These are phyloP conservation scores for Brotula barbata DNA, from an alignment of 2,797 vertebrate species.

Conservation along the genomic window DNA sequence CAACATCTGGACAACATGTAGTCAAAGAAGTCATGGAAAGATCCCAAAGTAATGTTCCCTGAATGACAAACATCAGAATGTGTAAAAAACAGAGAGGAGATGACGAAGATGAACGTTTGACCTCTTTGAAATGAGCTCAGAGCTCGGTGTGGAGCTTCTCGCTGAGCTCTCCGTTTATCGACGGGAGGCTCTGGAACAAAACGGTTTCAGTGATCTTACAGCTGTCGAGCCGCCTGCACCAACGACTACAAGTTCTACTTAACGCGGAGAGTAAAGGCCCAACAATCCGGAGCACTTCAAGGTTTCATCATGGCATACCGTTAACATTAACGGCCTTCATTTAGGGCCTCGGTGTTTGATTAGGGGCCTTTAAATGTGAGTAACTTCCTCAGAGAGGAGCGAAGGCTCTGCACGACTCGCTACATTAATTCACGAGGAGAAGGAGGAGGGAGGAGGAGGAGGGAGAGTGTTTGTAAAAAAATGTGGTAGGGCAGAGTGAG, in stretches of 20 bases:
- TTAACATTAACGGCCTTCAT: conserved; percentile 69
- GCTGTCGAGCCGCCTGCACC: not conserved
- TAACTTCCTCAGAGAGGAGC: conserved; percentile 33
- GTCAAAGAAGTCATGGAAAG: too few species aligned
- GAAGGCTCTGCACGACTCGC: conserved; percentile 10
- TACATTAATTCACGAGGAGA: conserved; percentile 58
- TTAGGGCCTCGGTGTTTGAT: conserved; percentile 70
- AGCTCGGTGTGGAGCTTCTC: too few species aligned
- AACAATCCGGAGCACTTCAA: conserved; percentile 56
- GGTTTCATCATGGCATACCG: conserved; percentile 65
- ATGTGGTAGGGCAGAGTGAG: conserved; percentile 33
- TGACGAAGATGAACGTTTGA: too few species aligned
- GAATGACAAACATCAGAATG: too few species aligned
- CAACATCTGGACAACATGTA: too few species aligned
- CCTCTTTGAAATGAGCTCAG: too few species aligned
- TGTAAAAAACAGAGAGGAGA: too few species aligned
- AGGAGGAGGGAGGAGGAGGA: conserved; percentile 36
- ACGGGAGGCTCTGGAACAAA: too few species aligned
- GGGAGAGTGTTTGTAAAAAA: conserved; percentile 51
- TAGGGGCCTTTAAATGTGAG: conserved; percentile 69
- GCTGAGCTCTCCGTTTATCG: too few species aligned
- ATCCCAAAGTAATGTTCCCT: too few species aligned
- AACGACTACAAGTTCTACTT: not conserved
- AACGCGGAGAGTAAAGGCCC: conserved; percentile 43
- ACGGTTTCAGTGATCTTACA: too few species aligned